Evolutionary conservation across 1,140 invertebrate genomes (phyloP).

Genomic region (Lerema accius): DNA sequence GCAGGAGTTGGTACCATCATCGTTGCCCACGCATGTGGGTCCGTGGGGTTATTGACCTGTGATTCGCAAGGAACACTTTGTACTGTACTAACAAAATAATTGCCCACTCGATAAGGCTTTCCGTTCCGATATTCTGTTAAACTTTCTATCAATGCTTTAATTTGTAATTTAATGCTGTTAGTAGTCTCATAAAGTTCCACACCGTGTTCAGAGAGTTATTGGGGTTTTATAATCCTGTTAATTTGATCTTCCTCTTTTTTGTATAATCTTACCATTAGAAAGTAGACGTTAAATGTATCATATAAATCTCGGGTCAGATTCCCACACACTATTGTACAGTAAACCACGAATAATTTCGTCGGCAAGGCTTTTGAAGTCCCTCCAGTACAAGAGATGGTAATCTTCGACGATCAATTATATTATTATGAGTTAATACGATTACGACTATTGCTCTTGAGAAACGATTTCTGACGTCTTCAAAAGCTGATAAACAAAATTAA

Average conservation of each 20-base stretch:
- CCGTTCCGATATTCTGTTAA: neutral
- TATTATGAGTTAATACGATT: conserved; percentile 10
- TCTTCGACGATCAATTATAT: conserved; percentile 1
- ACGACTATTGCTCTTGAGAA: neutral
- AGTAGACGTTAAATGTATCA: conserved; percentile 38
- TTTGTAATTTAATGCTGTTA: neutral
- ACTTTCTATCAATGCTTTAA: conserved; percentile 10
- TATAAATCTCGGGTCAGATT: neutral
- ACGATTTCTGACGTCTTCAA: too few species aligned
- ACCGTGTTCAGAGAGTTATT: neutral
- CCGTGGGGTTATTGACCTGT: conserved; percentile 41
- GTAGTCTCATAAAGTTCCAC: neutral
- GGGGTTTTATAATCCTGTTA: neutral
- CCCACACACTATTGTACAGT: conserved; percentile 2
- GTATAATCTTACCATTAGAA: conserved; percentile 47
- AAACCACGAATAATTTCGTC: conserved; percentile 1
- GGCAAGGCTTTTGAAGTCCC: conserved; percentile 7
- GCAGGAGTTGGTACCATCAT: conserved; percentile 23
- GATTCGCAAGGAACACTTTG: conserved; percentile 37
- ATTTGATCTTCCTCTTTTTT: neutral
- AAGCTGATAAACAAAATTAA: too few species aligned
- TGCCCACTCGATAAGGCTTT: conserved; percentile 16
- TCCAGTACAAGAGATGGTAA: neutral
- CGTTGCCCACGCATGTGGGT: conserved; percentile 41
- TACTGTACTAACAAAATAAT: conserved; percentile 29